These are phyloP conservation scores for Epicampocera succincta DNA, from an alignment of 2,888 invertebrate species.

Conservation along the genomic window DNA sequence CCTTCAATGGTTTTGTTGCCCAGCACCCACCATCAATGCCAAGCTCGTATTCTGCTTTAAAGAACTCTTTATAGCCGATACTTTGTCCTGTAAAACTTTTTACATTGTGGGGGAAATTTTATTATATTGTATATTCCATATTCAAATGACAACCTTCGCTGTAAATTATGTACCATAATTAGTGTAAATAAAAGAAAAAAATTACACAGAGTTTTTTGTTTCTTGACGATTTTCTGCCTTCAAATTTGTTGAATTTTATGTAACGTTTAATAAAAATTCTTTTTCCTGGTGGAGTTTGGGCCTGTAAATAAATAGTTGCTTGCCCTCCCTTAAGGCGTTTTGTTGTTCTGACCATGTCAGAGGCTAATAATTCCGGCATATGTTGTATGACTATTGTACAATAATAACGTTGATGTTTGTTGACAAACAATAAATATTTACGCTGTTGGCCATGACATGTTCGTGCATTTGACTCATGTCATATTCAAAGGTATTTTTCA, in stretches of 20 bases:
- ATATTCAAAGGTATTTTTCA: conserved; percentile 48
- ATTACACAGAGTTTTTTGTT: conserved; percentile 43
- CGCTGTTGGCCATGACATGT: conserved; percentile 49
- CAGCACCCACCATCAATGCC: too few species aligned
- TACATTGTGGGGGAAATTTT: too few species aligned
- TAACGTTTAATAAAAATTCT: background rate
- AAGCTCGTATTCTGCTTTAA: too few species aligned
- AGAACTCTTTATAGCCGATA: too few species aligned
- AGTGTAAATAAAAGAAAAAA: conserved; percentile 48
- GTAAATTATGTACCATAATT: conserved; percentile 45
- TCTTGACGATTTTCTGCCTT: conserved; percentile 56
- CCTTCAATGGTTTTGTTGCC: too few species aligned
- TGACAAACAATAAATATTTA: conserved; percentile 50
- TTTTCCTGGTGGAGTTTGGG: background rate
- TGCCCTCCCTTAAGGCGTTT: conserved; percentile 3
- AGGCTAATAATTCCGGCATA: conserved; percentile 59
- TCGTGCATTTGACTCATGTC: conserved; percentile 35
- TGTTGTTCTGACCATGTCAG: conserved; percentile 20
- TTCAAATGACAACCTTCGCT: conserved; percentile 2
- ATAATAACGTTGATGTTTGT: conserved; percentile 28
- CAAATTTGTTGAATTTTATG: conserved; percentile 18
- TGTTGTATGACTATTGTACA: conserved; percentile 35
- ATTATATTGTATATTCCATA: background rate
- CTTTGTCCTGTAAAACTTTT: too few species aligned
- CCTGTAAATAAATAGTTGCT: conserved; percentile 9